Evolutionary conservation across 2,888 invertebrate genomes (phyloP).

Genomic region (Trachelus stipa): DNA sequence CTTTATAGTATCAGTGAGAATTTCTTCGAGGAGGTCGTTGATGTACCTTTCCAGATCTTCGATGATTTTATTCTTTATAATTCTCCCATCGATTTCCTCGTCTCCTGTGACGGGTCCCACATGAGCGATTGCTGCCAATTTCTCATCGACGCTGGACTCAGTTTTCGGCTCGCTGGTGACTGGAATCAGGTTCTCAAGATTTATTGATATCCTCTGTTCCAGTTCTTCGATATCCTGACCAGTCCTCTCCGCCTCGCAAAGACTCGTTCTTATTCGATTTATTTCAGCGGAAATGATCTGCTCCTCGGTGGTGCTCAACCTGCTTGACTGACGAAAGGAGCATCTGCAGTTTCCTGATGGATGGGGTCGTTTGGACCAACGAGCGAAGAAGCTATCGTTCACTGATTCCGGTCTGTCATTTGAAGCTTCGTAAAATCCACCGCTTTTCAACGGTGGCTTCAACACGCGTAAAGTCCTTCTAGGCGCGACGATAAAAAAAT

Average conservation of each 20-base stretch:
- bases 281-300: constrained; percentile 54
- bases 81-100: constrained; percentile 16
- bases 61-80: constrained; percentile 54
- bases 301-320: constrained; percentile 49
- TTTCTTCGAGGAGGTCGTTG: constrained; percentile 58
- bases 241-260: constrained; percentile 55
- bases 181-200: constrained; percentile 36
- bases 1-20: constrained; percentile 58
- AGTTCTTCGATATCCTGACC: constrained; percentile 52
- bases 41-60: constrained; percentile 60
- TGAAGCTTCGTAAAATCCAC: constrained; percentile 48
- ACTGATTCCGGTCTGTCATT: constrained; percentile 55
- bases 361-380: constrained; percentile 58
- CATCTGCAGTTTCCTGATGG: constrained; percentile 60
- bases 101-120: background rate
- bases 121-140: background rate
- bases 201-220: constrained; percentile 49
- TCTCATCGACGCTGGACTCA: background rate
- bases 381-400: constrained; percentile 58
- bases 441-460: constrained; percentile 43
- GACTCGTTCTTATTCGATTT: constrained; percentile 56
- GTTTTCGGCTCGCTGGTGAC: constrained; percentile 18
- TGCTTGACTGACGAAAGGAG: constrained; percentile 55
- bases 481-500: constrained; percentile 57
- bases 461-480: constrained; percentile 56